phyloP scores from a whole-genome alignment of 2,797 vertebrate species.

The Anguilla obscura region DNA sequence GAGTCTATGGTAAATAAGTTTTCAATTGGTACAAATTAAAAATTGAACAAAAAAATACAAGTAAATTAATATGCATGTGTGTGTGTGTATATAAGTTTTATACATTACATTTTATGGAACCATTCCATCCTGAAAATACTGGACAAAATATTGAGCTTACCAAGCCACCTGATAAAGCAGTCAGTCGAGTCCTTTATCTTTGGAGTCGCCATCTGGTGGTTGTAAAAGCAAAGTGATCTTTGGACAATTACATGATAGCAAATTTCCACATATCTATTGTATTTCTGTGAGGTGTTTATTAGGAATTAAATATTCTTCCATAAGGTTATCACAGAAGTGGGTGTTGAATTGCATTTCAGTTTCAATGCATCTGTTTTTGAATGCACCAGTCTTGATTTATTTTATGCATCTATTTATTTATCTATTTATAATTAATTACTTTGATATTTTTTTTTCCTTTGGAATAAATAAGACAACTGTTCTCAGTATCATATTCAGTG shows the following conservation, averaged over 20 bases:
- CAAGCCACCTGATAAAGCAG: too few species aligned
- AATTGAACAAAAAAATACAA: background rate
- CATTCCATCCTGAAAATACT: background rate
- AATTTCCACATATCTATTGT: background rate
- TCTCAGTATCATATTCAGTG: too few species aligned
- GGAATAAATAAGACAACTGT: background rate
- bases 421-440: background rate
- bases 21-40: too few species aligned
- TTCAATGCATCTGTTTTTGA: background rate
- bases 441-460: background rate
- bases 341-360: too few species aligned
- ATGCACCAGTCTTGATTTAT: background rate
- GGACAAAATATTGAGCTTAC: background rate
- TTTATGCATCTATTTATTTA: background rate
- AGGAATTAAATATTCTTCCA: too few species aligned
- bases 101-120: background rate
- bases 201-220: constrained; percentile 26
- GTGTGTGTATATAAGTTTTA: too few species aligned
- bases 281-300: background rate
- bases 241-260: constrained; percentile 26
- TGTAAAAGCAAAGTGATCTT: constrained; percentile 30
- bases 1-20: background rate
- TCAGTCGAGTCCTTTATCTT: background rate
- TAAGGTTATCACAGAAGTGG: background rate
- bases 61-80: background rate